Evolutionary conservation across 2,888 invertebrate genomes (phyloP).

Genomic region (Dexiosoma caninum): DNA sequence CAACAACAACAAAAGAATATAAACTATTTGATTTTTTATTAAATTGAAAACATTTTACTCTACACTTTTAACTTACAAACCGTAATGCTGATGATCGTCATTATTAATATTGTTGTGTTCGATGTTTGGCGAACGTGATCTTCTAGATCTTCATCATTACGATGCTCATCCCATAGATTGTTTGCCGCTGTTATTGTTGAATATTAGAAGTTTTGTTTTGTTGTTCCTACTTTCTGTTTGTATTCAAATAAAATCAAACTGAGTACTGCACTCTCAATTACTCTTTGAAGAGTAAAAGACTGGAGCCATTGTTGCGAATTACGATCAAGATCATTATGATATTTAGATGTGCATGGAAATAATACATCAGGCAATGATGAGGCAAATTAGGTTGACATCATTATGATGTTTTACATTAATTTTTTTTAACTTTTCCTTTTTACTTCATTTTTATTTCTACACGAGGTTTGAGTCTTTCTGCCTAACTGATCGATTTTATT

Average conservation of each 20-base stretch:
- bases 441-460: neutral
- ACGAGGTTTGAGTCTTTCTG: neutral
- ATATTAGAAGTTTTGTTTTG: slow-evolving; percentile 28
- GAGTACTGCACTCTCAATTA: slow-evolving; percentile 57
- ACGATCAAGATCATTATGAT: slow-evolving; percentile 32
- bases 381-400: neutral
- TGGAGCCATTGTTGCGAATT: slow-evolving; percentile 19
- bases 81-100: slow-evolving; percentile 2
- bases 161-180: slow-evolving; percentile 30
- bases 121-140: slow-evolving; percentile 44
- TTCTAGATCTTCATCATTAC: slow-evolving; percentile 59
- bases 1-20: neutral
- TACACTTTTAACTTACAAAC: slow-evolving; percentile 36
- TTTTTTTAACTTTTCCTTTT: neutral
- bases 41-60: slow-evolving; percentile 39
- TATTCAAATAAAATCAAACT: neutral
- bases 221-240: slow-evolving; percentile 14
- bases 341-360: neutral
- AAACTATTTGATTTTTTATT: slow-evolving; percentile 2
- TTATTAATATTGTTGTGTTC: slow-evolving; percentile 4
- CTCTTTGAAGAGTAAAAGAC: slow-evolving; percentile 55
- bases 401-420: slow-evolving; percentile 16
- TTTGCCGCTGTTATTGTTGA: neutral
- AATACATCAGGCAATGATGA: neutral
- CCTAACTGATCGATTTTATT: neutral